Conservation (phyloP, 2,113 vertebrate genomes). For the Brachypodius melanocephalos region DNA sequence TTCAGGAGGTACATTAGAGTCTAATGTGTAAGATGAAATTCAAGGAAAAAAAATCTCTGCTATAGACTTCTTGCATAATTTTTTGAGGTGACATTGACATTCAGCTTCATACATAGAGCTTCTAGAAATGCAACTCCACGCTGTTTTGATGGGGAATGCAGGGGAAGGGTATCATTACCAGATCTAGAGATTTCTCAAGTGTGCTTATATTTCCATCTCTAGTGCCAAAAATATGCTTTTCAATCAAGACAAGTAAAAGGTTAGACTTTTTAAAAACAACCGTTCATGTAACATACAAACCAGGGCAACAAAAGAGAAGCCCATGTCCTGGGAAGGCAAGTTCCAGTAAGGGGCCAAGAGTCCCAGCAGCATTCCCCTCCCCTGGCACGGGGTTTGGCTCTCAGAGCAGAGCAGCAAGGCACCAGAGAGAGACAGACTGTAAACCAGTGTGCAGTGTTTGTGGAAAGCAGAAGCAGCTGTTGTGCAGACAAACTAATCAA, state of each 20-base stretch:
- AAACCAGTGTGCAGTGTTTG: background rate
- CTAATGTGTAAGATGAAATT: background rate
- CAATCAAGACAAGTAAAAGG: background rate
- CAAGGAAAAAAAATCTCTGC: background rate
- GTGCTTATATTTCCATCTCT: background rate
- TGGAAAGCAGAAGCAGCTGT: background rate
- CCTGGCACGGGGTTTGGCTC: background rate
- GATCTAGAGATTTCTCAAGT: background rate
- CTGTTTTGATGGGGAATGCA: background rate
- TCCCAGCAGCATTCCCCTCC: background rate
- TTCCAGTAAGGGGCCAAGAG: background rate
- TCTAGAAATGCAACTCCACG: background rate
- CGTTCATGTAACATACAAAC: background rate
- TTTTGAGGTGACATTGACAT: background rate
- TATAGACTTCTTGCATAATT: background rate
- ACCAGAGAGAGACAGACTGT: background rate
- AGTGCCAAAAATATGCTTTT: background rate
- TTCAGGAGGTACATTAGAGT: background rate
- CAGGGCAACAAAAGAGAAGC: background rate
- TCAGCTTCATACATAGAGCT: background rate
- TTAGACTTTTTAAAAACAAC: background rate
- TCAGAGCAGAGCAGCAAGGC: background rate
- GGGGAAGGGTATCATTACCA: background rate
- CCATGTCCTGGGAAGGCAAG: background rate
- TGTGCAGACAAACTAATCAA: background rate